These are phyloP conservation scores for Trochalopteron elliotii DNA, from an alignment of 2,113 vertebrate species.

Conservation along the genomic window DNA sequence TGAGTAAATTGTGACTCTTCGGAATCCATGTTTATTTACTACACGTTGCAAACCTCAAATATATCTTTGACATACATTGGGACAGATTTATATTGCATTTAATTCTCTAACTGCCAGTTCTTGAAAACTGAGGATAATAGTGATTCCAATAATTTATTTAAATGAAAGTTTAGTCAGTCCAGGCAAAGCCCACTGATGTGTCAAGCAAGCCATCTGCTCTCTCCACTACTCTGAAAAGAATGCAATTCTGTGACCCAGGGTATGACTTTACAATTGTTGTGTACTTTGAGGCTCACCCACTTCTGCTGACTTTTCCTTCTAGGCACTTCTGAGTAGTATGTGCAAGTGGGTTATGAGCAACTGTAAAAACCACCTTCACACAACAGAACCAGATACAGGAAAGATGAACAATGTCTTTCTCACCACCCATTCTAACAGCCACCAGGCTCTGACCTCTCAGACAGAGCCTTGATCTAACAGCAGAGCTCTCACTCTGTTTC, in stretches of 20 bases:
- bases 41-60: background rate
- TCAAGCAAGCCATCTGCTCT: background rate
- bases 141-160: background rate
- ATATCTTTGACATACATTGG: background rate
- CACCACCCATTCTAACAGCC: background rate
- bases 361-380: background rate
- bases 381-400: background rate
- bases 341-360: background rate
- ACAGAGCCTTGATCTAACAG: background rate
- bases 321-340: background rate
- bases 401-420: background rate
- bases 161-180: background rate
- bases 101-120: background rate
- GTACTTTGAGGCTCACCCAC: background rate
- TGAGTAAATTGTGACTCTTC: fast-evolving
- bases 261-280: background rate
- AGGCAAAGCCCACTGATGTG: background rate
- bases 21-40: background rate
- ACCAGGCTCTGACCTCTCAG: background rate
- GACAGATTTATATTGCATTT: background rate
- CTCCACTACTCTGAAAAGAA: background rate
- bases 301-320: background rate
- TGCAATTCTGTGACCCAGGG: background rate
- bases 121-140: background rate
- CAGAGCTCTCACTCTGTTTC: background rate